Base-by-base conservation (phyloP, 2,888 invertebrate genomes). In the Lithophane semibrunnea region DNA sequence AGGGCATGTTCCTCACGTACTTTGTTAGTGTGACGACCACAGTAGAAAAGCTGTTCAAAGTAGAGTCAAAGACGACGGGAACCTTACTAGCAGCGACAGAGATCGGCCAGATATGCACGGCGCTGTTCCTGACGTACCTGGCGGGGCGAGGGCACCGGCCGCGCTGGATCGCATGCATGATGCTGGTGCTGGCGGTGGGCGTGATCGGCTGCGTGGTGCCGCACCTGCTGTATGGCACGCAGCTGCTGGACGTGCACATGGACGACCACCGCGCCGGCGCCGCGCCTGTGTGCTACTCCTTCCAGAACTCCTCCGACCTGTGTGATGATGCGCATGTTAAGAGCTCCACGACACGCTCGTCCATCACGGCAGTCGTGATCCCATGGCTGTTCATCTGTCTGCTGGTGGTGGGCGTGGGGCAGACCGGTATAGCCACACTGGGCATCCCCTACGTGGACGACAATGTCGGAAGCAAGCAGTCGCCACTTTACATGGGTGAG, bases 401-500 rank as follows among this genome's bases (percentile, higher is more conserved):
- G 88, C 97, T 99, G 73, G 98, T 99, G 79, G 98, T 99, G 60
- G 99, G 99, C 70, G 98, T 99, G 95, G 99, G 99, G 0, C 99
- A 99, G 95, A 99, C 99, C 0, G 99, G 99, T 21, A 99, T 99
- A 75, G 98, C 98, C 88, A 99, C 99, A 37, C 97, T 99, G 63
- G 99, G 99, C 29, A 99, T 99, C 90, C 99, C 99, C 8, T 99
- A 99, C 93, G 98, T 99, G 85, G 99, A 99, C 90, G 99, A 99
- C 94, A 99, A 99, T 94, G 99, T 99, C 79, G 98, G 98, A 90
- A 98, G 98, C 95, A 97, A 98, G 90, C 99, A 99, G 94, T 99
- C 99, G 78, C 99, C 99, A 47, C 97, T 99, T 87, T 99, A 99
- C 96, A 98, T 99, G 97, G 98, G 98, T 98, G 94, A 97, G 97